Percentiles rank a stretch among this genome's conserved stretches.
Evolutionary conservation across 2,888 invertebrate species (phyloP).

Genomic region (Stratiomys singularior): DNA sequence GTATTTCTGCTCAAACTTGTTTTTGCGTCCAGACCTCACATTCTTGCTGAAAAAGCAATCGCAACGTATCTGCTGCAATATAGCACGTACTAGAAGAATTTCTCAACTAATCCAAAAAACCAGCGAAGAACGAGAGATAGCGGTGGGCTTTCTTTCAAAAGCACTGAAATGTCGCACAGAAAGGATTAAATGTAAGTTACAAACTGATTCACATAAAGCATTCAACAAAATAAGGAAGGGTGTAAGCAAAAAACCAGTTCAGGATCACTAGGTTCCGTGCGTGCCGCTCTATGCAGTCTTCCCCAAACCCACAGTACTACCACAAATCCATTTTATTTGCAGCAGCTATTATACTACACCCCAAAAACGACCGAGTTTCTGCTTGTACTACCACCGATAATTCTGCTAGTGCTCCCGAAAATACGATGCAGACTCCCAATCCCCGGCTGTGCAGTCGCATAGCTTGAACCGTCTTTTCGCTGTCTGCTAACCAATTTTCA

Average conservation of each 20-base stretch:
- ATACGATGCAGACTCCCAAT: background rate
- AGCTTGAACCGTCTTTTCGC: background rate
- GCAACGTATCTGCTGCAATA: background rate
- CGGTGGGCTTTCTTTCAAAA: constrained; percentile 1
- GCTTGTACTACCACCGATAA: background rate
- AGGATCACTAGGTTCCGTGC: constrained; percentile 20
- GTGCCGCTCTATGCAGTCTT: background rate
- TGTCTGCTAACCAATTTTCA: constrained; percentile 30
- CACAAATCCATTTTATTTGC: constrained; percentile 2
- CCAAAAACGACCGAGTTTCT: background rate
- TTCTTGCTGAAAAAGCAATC: background rate
- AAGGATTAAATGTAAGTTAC: constrained; percentile 25
- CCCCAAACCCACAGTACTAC: background rate
- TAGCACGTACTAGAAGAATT: background rate
- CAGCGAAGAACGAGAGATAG: background rate
- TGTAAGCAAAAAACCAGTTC: constrained; percentile 24
- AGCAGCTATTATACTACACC: background rate
- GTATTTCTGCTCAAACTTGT: constrained; percentile 13
- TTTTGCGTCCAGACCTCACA: background rate
- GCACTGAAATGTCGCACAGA: constrained; percentile 29
- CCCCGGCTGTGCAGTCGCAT: constrained; percentile 26
- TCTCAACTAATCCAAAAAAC: constrained; percentile 33
- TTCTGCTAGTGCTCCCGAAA: background rate
- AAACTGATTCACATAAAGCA: constrained; percentile 21
- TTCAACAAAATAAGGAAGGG: constrained; percentile 16